Conservation (phyloP, 2,888 invertebrate genomes). For the Himalopsyche anomala region DNA sequence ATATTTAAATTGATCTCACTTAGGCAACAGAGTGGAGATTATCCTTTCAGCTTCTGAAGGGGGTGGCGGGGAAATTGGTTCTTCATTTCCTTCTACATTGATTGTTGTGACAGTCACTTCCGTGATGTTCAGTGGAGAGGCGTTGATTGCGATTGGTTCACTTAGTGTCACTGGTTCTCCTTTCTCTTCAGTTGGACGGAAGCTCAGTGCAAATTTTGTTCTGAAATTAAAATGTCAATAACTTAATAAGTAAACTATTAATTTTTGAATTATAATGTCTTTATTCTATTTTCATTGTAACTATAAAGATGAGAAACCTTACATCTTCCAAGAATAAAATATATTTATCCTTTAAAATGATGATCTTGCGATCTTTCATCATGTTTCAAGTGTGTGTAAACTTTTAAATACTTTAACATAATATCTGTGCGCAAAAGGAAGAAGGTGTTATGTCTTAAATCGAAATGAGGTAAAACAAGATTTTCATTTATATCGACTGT, state of each 20-base stretch:
- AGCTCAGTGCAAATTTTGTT: slow-evolving; percentile 84
- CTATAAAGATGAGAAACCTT: not conserved
- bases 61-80: slow-evolving; percentile 82
- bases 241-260: not conserved
- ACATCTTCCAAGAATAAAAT: no score
- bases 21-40: slow-evolving; percentile 85
- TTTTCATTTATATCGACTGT: no score
- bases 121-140: slow-evolving; percentile 58
- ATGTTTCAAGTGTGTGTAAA: no score
- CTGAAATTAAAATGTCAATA: slow-evolving; percentile 70
- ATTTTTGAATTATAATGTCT: not conserved
- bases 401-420: no score
- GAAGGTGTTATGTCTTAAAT: no score
- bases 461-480: no score
- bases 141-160: slow-evolving; percentile 64
- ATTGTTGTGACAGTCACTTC: slow-evolving; percentile 60
- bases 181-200: slow-evolving; percentile 79
- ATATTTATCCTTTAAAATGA: no score
- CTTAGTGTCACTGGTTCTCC: slow-evolving; percentile 64
- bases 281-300: not conserved
- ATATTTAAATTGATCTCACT: slow-evolving; percentile 74
- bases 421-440: no score
- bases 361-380: no score
- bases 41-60: slow-evolving; percentile 87
- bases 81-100: slow-evolving; percentile 59